These are phyloP conservation scores for Alethe castanea DNA, from an alignment of 2,113 vertebrate species.

Conservation along the genomic window DNA sequence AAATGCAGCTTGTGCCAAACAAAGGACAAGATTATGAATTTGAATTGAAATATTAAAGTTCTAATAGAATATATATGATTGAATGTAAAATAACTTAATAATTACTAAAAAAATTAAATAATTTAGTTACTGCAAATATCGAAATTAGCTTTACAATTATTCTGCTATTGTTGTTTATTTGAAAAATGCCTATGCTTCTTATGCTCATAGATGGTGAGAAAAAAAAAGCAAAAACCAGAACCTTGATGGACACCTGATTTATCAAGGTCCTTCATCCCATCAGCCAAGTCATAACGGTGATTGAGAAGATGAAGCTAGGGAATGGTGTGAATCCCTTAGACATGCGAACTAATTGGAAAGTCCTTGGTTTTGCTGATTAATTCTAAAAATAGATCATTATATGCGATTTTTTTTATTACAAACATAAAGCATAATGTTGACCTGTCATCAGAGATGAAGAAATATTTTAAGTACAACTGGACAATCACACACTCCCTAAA, in stretches of 20 bases:
- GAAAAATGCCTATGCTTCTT: not conserved
- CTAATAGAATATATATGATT: not conserved
- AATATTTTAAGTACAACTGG: not conserved
- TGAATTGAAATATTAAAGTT: not conserved
- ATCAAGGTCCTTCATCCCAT: not conserved
- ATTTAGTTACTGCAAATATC: not conserved
- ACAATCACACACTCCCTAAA: not conserved
- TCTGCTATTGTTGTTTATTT: not conserved
- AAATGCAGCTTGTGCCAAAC: not conserved
- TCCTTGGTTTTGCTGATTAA: not conserved
- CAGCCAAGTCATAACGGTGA: not conserved
- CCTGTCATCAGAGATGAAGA: not conserved
- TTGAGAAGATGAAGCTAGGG: not conserved
- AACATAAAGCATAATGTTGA: slow-evolving; percentile 3
- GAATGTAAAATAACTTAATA: not conserved
- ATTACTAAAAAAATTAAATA: not conserved
- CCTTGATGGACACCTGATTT: not conserved
- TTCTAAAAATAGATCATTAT: not conserved
- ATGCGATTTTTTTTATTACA: slow-evolving; percentile 10
- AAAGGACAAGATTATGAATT: not conserved
- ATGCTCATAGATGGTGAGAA: not conserved
- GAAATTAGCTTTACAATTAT: not conserved
- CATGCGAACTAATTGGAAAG: not conserved
- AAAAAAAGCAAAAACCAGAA: not conserved
- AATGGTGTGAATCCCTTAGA: not conserved